Evolutionary conservation across 2,797 vertebrate genomes (phyloP).

Genomic region (Sarcoramphus papa): DNA sequence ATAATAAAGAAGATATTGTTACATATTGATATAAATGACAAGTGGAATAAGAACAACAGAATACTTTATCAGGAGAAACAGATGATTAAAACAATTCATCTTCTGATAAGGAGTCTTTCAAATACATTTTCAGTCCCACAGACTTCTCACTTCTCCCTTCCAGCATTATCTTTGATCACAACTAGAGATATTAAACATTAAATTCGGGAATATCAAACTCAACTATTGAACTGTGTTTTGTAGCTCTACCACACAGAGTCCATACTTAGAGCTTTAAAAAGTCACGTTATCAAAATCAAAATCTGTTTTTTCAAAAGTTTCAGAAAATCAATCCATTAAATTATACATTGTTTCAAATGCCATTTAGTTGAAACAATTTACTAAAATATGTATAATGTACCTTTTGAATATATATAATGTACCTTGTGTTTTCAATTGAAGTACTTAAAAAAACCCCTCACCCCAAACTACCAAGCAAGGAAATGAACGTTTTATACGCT

Average conservation of each 20-base stretch:
- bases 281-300: background rate
- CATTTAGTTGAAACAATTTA: background rate
- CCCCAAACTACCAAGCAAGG: background rate
- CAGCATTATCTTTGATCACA: background rate
- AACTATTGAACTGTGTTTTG: background rate
- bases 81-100: constrained; percentile 23
- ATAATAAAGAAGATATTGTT: background rate
- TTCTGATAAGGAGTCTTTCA: background rate
- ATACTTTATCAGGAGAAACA: background rate
- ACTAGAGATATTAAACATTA: background rate
- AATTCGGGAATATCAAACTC: background rate
- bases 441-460: background rate
- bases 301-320: background rate
- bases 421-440: background rate
- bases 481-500: background rate
- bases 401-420: background rate
- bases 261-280: background rate
- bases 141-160: background rate
- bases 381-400: background rate
- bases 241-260: background rate
- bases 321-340: background rate
- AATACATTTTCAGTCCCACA: background rate
- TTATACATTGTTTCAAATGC: background rate
- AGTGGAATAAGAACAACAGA: background rate
- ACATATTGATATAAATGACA: background rate